Conservation (phyloP, 1,140 invertebrate species). For the Adoxophyes honmai region DNA sequence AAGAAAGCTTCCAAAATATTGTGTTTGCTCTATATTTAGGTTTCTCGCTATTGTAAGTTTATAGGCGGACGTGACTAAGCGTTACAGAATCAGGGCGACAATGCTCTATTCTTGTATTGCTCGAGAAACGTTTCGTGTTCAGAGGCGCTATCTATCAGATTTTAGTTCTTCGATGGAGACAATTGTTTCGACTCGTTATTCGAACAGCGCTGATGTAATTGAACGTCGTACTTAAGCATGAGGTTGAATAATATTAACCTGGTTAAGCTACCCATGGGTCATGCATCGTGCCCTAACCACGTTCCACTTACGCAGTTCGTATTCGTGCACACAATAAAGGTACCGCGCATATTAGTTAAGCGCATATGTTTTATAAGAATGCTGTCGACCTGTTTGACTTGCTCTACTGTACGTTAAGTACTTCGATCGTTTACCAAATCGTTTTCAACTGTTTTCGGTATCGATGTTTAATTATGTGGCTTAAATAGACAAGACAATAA, state of each 20-base stretch:
- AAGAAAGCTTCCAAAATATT: constrained; percentile 34
- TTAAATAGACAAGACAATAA: constrained; percentile 26
- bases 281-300: constrained; percentile 49
- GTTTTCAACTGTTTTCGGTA: constrained; percentile 13
- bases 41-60: constrained; percentile 38
- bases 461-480: constrained; percentile 14
- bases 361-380: constrained; percentile 12
- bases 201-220: constrained; percentile 11
- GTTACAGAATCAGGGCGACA: constrained; percentile 39
- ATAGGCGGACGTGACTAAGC: constrained; percentile 45
- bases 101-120: constrained; percentile 38
- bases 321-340: constrained; percentile 16
- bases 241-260: constrained; percentile 58
- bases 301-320: constrained; percentile 43
- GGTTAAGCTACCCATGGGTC: constrained; percentile 51
- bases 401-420: constrained; percentile 9
- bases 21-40: constrained; percentile 35
- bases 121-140: constrained; percentile 1
- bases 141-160: constrained; percentile 5
- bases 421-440: constrained; percentile 10
- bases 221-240: constrained; percentile 35
- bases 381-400: constrained; percentile 2
- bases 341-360: constrained; percentile 9
- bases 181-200: constrained; percentile 10
- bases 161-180: neutral